Evolutionary conservation across 2,888 invertebrate genomes (phyloP), one percentile per base, ranked within the genome.

Genomic region (Trachelus iudaicus): DNA sequence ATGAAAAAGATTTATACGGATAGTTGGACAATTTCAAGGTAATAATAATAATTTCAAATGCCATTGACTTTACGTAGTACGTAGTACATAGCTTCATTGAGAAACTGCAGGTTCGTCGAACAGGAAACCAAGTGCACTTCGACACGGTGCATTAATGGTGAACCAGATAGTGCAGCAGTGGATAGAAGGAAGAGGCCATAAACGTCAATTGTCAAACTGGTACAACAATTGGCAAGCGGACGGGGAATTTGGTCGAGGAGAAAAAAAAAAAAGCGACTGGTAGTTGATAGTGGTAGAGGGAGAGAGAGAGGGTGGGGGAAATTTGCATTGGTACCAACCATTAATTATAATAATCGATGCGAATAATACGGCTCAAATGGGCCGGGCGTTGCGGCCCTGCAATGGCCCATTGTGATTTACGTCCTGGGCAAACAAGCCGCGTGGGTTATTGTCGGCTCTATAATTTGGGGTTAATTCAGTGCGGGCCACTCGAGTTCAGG

Each of bases 381-480:
- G 88, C 85, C 87, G 87, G 87, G 88, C 85, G 73, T 77, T 35
- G 40, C n/a, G 30, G 77, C 75, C 76, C 37, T 79, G 83, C 85
- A 86, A 85, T 85, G 81, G 84, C 79, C 79, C 83, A 86, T 87
- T 87, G 87, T 89, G 89, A 90, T 90, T 90, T 90, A 90, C 89
- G 85, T 85, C 85, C 78, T 79, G 82, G 84, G 84, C 86, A 89
- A 89, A 88, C 88, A 85, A 79, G 80, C 83, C 83, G 80, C 81
- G 85, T 83, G 84, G 87, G 87, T 89, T 89, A 90, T 90, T 88
- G 89, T 89, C 88, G 88, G 87, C 87, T 87, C 89, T 89, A 89
- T 90, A 90, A 91, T 90, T 91, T 90, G 87, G 89, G 89, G 89
- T 89, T 90, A 90, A 91, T 91, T 90, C 90, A 89, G 87, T 86